phyloP scores from a whole-genome alignment of 2,888 invertebrate genomes.

The Baronia brevicornis region DNA sequence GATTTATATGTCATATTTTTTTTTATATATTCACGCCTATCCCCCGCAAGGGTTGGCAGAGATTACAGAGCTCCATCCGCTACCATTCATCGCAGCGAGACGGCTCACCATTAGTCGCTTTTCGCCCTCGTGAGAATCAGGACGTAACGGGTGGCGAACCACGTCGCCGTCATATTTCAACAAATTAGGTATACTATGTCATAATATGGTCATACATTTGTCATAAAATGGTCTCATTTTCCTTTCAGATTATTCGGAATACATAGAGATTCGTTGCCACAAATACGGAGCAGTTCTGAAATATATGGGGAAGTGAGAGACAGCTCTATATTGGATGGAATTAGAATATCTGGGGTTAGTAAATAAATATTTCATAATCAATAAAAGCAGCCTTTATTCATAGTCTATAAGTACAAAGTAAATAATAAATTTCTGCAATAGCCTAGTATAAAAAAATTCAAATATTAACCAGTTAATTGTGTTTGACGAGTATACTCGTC shows the following conservation, averaged over 20 bases:
- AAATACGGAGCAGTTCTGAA: constrained; percentile 91
- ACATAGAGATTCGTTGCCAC: constrained; percentile 84
- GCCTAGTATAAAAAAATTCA: constrained; percentile 5
- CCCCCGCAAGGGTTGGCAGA: too few species aligned
- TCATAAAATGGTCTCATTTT: constrained; percentile 1
- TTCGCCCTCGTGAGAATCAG: too few species aligned
- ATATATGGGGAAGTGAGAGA: constrained; percentile 85
- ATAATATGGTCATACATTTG: background rate
- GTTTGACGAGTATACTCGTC: too few species aligned
- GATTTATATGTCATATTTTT: background rate
- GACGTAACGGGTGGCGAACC: too few species aligned
- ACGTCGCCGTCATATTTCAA: background rate
- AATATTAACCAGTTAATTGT: too few species aligned
- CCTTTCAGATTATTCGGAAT: constrained; percentile 85
- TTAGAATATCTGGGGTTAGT: constrained; percentile 69
- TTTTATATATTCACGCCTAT: too few species aligned
- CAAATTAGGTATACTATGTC: background rate
- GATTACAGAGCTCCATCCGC: too few species aligned
- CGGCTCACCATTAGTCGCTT: too few species aligned
- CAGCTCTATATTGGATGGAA: constrained; percentile 80
- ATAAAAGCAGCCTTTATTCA: constrained; percentile 1
- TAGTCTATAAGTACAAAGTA: too few species aligned
- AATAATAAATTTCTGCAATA: constrained; percentile 2
- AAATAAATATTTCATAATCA: constrained; percentile 2
- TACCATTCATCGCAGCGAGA: too few species aligned